Evolutionary conservation across 2,113 vertebrate species (phyloP).

Genomic region (Petrocephalus zakoni): DNA sequence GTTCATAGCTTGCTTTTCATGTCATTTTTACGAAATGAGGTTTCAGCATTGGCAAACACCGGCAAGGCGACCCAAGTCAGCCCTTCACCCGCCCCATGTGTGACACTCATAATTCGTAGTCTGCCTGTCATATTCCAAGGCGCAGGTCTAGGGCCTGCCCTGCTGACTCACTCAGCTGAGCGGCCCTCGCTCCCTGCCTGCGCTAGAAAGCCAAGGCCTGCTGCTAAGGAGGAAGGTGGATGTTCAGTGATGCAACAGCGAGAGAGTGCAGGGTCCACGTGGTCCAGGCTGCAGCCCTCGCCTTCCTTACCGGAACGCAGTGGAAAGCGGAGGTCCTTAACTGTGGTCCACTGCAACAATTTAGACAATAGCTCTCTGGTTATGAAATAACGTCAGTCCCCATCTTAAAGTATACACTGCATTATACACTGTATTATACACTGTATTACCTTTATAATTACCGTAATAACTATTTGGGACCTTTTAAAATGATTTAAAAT

Average conservation of each 20-base stretch:
- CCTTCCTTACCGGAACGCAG: neutral
- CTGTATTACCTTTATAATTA: neutral
- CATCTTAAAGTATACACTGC: neutral
- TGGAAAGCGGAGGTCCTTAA: neutral
- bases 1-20: neutral
- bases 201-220: too few relatives aligned
- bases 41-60: neutral
- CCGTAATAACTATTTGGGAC: neutral
- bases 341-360: neutral
- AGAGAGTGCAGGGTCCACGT: neutral
- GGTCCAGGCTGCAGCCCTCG: neutral
- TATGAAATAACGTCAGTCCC: neutral
- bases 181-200: neutral
- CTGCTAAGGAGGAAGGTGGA: neutral
- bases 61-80: neutral
- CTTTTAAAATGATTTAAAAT: neutral
- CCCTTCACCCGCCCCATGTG: neutral
- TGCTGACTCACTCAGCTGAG: neutral
- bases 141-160: neutral
- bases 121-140: neutral
- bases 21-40: neutral
- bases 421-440: too few relatives aligned
- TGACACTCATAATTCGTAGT: neutral
- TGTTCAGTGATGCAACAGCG: neutral
- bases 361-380: neutral